Base-by-base conservation (phyloP, 2,113 vertebrate genomes). In the Ophthalmotilapia sp. region DNA sequence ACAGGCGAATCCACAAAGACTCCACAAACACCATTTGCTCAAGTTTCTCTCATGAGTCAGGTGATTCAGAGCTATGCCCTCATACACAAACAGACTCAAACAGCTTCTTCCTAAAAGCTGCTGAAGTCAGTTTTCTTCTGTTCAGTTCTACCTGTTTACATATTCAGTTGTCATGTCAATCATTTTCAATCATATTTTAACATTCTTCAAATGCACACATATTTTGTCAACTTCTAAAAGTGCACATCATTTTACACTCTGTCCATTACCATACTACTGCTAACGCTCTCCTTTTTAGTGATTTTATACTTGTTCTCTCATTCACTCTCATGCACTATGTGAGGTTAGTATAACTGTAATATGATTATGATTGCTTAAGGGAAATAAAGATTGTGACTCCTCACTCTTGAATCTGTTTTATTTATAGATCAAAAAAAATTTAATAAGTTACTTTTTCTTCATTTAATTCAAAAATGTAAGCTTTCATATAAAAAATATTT, bases 201-300 rank as follows among this genome's bases (percentile, higher is more conserved):
- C 60, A n/a, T 65, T n/a, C 60, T 65, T 36, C 17, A 65, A 38
- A 65, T 65, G 33, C 19, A 65, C 6, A 65, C 60, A n/a, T 13
- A 65, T 65, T 21, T 1, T 13, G 6, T 65, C 60, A 65, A 2
- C 33, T 38, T 38, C 33, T 38, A 36, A 65, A 65, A 12, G 60
- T 65, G 31, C 60, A 65, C 17, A 38, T 65, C 60, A 38, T 65
- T 12, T 65, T 38, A 65, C 60, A 65, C 31, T 65, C 31, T 65
- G 33, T 65, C 19, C 4, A 38, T 3, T 65, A 65, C 6, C 33
- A 21, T 2, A 13, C 60, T 8, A 38, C 6, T 21, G 19, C 11
- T 68, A 17, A 38, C 11, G 0, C 19, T 8, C 60, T 8, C 3
- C 0, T 5, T n/a, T 65, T 38, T 38, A 5, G 33, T 21, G 33